Base-by-base conservation (phyloP, 2,888 invertebrate species). In the Chloromyia formosa region DNA sequence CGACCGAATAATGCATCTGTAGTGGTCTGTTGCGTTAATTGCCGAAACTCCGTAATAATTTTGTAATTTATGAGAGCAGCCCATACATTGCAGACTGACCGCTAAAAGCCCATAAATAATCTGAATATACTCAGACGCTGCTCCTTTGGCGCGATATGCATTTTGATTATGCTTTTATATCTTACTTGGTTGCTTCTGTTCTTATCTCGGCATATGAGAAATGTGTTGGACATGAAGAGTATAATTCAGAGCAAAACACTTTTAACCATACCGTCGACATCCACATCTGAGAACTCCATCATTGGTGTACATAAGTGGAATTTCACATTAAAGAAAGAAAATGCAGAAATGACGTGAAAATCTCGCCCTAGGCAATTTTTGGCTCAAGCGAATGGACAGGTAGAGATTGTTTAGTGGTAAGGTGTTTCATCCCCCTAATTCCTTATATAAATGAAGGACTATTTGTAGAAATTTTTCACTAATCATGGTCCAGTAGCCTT, bases 151-250 rank as follows among this genome's bases (percentile, higher is more conserved):
- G 64, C 45, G 22, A 68, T 53, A 58, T 73, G 54, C 72, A 71
- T 61, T 75, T 76, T 73, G 73, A 75, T 76, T 69, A 64, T 73
- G 76, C 61, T 71, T 74, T 76, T 75, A 75, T 71, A 76, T 76
- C 76, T 76, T 64, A 76, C 74, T 75, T 75, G 74, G 75, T 58
- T 73, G 76, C 76, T 76, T 75, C 76, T 76, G 76, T 76, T 75
- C 76, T 76, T 76, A 76, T 75, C 76, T 49, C 68, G 74, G 56
- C n/a, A n/a, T 35, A 75, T 76, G 76, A 76, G 73, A 69, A 54
- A 74, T 74, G 69, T 16, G 35, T 58, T 66, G 45, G 45, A 35
- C 12, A 66, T 22, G 49, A 2, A 3, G 49, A 49, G 10, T 12
- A 49, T 7, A 49, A 49, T 49, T 49, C 16, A 49, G 16, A n/a